These are phyloP conservation scores for Pelecanoides urinatrix DNA, from an alignment of 2,113 vertebrate species.

Conservation along the genomic window DNA sequence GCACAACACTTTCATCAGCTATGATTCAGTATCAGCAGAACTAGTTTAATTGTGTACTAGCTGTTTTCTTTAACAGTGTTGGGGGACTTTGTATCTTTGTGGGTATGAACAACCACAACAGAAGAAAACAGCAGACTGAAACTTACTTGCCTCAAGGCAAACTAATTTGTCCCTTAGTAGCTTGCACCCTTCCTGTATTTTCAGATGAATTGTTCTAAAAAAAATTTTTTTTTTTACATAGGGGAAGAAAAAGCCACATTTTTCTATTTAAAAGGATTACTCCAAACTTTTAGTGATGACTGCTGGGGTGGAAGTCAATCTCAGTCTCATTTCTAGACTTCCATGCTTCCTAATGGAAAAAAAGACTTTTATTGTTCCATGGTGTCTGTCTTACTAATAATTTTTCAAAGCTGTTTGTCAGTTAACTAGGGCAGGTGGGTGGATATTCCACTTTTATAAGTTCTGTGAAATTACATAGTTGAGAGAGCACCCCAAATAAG, in stretches of 20 bases:
- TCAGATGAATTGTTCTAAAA: background rate
- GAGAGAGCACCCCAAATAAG: background rate
- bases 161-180: background rate
- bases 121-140: background rate
- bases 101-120: background rate
- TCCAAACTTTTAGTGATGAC: conserved; percentile 17
- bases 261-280: conserved; percentile 50
- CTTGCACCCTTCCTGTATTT: background rate
- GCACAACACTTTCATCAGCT: background rate
- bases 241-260: background rate
- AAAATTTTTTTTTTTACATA: background rate
- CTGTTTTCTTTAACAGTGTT: background rate
- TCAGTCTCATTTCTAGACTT: conserved; percentile 32
- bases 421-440: background rate
- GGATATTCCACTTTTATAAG: background rate
- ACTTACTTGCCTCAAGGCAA: background rate
- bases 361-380: background rate
- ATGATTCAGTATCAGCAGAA: background rate
- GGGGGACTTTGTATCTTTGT: background rate
- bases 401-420: background rate
- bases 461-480: background rate
- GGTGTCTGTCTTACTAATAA: background rate
- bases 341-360: background rate
- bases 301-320: conserved; percentile 50
- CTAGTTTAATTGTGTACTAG: background rate